Percentiles rank a stretch among this genome's conserved stretches.
Evolutionary conservation across 2,797 vertebrate species (phyloP).

Genomic region (Rhinella marina): DNA sequence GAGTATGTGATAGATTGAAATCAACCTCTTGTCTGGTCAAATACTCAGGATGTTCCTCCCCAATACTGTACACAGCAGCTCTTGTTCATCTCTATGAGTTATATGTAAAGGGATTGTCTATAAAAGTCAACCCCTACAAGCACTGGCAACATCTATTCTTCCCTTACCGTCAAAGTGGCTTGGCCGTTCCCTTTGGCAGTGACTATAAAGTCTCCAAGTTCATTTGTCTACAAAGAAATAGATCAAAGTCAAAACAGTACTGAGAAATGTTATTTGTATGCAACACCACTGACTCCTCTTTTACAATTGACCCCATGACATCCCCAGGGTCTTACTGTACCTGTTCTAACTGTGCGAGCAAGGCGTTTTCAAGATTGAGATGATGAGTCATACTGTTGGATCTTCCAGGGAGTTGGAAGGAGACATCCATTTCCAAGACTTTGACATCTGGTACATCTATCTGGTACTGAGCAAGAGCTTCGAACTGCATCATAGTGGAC

Average conservation of each 20-base stretch:
- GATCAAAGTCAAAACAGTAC: background rate
- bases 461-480: slow-evolving; percentile 82
- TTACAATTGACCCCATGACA: background rate
- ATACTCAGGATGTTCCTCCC: too few species aligned
- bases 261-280: too few species aligned
- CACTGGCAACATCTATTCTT: background rate
- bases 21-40: too few species aligned
- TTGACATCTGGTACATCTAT: slow-evolving; percentile 56
- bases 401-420: slow-evolving; percentile 76
- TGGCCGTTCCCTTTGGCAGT: slow-evolving; percentile 74
- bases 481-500: slow-evolving; percentile 85
- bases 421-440: slow-evolving; percentile 76
- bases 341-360: slow-evolving; percentile 69
- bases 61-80: too few species aligned
- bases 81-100: too few species aligned
- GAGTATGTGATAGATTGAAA: too few species aligned
- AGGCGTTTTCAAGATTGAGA: slow-evolving; percentile 68
- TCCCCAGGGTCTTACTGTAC: slow-evolving; percentile 70
- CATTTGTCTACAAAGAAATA: slow-evolving; percentile 20
- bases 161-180: slow-evolving; percentile 75
- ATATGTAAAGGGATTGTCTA: too few species aligned
- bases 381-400: slow-evolving; percentile 29
- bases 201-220: slow-evolving; percentile 65
- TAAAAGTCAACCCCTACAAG: background rate
- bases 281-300: background rate